Evolutionary conservation across 2,113 vertebrate genomes (phyloP).

Genomic region (Pseudopodoces humilis): DNA sequence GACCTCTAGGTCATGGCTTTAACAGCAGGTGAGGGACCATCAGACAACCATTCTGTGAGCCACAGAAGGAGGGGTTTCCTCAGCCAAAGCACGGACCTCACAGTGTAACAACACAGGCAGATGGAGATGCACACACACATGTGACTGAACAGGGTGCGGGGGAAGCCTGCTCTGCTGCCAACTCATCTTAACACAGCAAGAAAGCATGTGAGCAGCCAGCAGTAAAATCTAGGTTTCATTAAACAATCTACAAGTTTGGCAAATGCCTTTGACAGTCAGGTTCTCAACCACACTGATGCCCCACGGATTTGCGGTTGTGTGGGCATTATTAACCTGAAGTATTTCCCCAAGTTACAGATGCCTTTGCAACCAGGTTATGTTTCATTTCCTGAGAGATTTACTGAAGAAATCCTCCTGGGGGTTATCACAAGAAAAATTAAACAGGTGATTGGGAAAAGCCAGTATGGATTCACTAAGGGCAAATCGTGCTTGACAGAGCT

Average conservation of each 20-base stretch:
- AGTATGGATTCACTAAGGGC: background rate
- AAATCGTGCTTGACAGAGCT: background rate
- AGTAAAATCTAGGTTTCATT: background rate
- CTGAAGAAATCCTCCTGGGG: background rate
- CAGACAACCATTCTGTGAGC: background rate
- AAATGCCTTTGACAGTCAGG: background rate
- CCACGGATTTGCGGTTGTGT: fast-evolving
- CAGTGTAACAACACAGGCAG: fast-evolving
- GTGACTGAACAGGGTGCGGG: background rate
- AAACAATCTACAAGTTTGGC: background rate
- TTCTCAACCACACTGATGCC: background rate
- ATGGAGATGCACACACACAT: background rate
- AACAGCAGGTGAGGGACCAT: background rate
- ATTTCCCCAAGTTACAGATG: background rate
- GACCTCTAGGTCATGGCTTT: background rate
- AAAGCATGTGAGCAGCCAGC: background rate
- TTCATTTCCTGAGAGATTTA: background rate
- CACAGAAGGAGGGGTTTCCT: background rate
- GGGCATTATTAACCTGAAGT: background rate
- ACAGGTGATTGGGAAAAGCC: background rate
- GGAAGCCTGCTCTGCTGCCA: background rate
- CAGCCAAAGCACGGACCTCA: background rate
- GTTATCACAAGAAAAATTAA: background rate
- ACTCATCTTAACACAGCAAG: background rate
- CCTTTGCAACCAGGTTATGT: background rate